These are phyloP conservation scores for Listronotus bonariensis DNA, from an alignment of 1,140 invertebrate species.

Conservation along the genomic window DNA sequence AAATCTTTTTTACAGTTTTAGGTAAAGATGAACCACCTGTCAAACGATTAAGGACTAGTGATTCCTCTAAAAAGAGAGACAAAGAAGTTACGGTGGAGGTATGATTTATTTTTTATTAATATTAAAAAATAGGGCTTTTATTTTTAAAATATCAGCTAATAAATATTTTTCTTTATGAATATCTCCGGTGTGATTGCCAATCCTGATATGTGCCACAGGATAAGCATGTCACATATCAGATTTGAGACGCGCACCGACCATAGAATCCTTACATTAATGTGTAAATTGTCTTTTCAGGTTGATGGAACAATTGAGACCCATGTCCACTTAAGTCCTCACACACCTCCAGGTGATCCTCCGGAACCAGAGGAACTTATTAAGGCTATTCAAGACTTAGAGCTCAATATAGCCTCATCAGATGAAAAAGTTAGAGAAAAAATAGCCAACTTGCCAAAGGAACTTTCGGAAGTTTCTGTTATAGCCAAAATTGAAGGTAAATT, in stretches of 20 bases:
- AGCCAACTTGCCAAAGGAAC: conserved; percentile 89
- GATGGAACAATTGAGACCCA: conserved; percentile 75
- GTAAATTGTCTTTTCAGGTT: conserved; percentile 61
- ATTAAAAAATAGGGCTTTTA: too few species aligned
- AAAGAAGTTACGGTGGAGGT: conserved; percentile 53
- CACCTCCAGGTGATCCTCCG: conserved; percentile 78
- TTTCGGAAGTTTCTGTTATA: conserved; percentile 87
- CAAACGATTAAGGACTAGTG: conserved; percentile 57
- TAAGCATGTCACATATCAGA: too few species aligned
- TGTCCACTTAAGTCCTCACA: conserved; percentile 74
- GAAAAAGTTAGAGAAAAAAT: conserved; percentile 90
- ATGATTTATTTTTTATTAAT: conserved; percentile 9
- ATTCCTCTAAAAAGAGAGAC: conserved; percentile 47
- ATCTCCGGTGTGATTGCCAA: too few species aligned
- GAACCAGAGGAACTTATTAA: conserved; percentile 88
- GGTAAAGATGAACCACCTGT: conserved; percentile 56
- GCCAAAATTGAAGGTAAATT: conserved; percentile 76
- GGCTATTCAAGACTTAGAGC: conserved; percentile 81
- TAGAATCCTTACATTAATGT: neutral
- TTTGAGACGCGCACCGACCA: neutral
- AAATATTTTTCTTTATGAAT: too few species aligned
- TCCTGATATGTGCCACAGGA: too few species aligned
- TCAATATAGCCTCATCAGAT: conserved; percentile 85
- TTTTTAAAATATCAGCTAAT: too few species aligned
- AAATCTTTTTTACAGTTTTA: conserved; percentile 37